Percentiles rank a stretch among this genome's conserved stretches.
phyloP scores from a whole-genome alignment of 2,113 vertebrate genomes.

The Gymnorhina tibicen region DNA sequence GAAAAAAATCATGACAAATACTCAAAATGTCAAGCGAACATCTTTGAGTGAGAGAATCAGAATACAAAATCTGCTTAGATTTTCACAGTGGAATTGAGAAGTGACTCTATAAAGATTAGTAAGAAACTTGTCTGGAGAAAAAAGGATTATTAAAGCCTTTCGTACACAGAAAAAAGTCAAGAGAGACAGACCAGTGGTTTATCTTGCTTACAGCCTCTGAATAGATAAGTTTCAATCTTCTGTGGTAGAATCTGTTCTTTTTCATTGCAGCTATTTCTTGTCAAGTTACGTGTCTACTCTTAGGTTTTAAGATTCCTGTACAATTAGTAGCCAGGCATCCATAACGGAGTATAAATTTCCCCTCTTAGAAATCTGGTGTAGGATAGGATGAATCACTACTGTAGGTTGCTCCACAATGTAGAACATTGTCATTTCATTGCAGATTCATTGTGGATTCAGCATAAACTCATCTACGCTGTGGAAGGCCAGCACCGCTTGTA shows the following conservation, averaged over 20 bases:
- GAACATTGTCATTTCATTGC: background rate
- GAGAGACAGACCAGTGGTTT: background rate
- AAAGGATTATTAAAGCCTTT: background rate
- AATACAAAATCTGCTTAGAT: constrained; percentile 14
- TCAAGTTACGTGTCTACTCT: background rate
- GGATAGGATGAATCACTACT: background rate
- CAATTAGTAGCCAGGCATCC: background rate
- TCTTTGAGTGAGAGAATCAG: background rate
- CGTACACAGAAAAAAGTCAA: background rate
- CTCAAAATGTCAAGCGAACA: background rate
- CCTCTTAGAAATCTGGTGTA: background rate
- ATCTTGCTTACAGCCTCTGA: background rate
- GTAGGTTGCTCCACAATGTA: background rate
- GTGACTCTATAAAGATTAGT: background rate
- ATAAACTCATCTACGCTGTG: background rate
- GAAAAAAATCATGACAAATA: background rate
- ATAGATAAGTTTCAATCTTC: background rate
- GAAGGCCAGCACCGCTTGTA: background rate
- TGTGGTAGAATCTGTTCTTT: background rate
- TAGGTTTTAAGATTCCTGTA: background rate
- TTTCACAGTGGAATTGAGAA: background rate
- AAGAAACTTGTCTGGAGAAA: background rate
- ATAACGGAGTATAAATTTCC: background rate
- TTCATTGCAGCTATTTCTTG: background rate
- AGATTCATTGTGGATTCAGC: background rate